Conservation (phyloP, 2,888 invertebrate species). For the Celastrina argiolus region DNA sequence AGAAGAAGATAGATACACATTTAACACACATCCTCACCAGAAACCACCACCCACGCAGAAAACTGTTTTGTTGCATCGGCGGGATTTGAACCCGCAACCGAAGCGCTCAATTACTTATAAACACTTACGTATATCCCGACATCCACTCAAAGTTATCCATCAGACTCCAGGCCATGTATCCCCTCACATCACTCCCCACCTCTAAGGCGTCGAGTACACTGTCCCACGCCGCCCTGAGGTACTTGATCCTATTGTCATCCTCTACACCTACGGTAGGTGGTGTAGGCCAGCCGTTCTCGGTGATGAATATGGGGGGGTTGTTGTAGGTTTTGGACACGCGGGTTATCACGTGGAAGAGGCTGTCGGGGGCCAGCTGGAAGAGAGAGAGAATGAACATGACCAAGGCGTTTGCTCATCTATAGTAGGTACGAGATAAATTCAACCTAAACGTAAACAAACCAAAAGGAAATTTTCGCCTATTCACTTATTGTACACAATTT, state of each 20-base stretch:
- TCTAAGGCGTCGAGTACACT: conserved; percentile 61
- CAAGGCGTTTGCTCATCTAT: too few relatives aligned
- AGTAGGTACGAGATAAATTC: too few relatives aligned
- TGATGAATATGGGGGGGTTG: conserved; percentile 74
- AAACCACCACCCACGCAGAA: too few relatives aligned
- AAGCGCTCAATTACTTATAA: too few relatives aligned
- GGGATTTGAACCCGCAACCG: too few relatives aligned
- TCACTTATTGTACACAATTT: too few relatives aligned
- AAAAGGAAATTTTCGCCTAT: too few relatives aligned
- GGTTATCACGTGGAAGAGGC: conserved; percentile 73
- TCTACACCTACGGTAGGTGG: conserved; percentile 41
- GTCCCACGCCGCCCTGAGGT: conserved; percentile 62
- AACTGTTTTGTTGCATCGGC: too few relatives aligned
- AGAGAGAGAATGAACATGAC: too few relatives aligned
- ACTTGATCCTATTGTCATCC: conserved; percentile 65
- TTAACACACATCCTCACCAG: too few relatives aligned
- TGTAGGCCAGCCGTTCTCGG: conserved; percentile 80
- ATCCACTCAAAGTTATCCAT: conserved; percentile 83
- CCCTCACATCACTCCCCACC: conserved; percentile 64
- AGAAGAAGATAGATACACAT: too few relatives aligned
- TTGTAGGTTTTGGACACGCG: conserved; percentile 69
- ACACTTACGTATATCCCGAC: conserved; percentile 72
- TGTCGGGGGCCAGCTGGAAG: conserved; percentile 75
- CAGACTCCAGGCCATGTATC: conserved; percentile 80
- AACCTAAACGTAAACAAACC: too few relatives aligned